Evolutionary conservation across 2,113 vertebrate species (phyloP), one percentile per base, ranked within the genome.

Genomic region (Nesogale talazaci): DNA sequence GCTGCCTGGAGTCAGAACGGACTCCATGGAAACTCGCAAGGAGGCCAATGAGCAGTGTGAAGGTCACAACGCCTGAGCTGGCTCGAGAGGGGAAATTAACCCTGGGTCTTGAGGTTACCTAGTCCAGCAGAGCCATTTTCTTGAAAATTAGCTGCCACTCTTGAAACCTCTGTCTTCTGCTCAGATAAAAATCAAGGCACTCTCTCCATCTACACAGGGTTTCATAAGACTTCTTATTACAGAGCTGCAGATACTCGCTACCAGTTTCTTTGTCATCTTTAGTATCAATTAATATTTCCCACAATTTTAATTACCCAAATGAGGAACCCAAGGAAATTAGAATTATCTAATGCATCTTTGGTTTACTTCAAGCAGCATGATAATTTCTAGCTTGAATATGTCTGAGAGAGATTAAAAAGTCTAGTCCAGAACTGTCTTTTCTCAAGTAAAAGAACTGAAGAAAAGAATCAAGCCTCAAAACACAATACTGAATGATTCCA

Each of bases 331-430:
- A n/a, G n/a, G 14, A 69, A 52, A 88, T 90, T 40, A 80, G 74
- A n/a, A 63, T 63, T 34, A 75, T 38, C 23, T 29, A 36, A 59
- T 25, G 0, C 86, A 79, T 70, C 72, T 89, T 89, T 74, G 74
- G 52, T 89, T 83, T 42, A 59, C 12, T 69, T 42, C n/a, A 65
- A 89, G 79, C 36, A 61, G 67, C 15, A 70, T 36, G 87, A 77
- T 72, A 34, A 82, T 93, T 90, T 88, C 69, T 82, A 65, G 91
- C 15, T 91, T 42, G 42, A 65, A 91, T 2, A 85, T 79, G 46
- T 23, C 52, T 88, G 29, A 81, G 77, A 12, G 8, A 29, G 11
- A 86, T 20, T 77, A 77, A 42, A 76, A 91, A 81, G 69, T 69
- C 75, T 75, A 91, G 16, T 70, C 1, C 40, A 82, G 76, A 92